Evolutionary conservation across 2,888 invertebrate species (phyloP).

Genomic region (Sarcophaga variegata): DNA sequence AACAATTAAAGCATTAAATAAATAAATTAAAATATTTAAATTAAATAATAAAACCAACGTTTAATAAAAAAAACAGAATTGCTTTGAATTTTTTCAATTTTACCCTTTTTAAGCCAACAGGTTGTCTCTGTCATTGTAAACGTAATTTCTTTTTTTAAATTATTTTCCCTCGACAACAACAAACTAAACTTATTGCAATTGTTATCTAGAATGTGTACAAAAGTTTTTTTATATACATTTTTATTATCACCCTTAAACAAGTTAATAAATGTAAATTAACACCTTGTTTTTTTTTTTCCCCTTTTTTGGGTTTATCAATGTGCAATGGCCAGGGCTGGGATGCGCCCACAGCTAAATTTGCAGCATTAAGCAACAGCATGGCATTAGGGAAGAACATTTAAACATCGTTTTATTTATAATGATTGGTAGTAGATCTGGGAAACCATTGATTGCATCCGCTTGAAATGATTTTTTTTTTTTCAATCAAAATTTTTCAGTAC

Average conservation of each 20-base stretch:
- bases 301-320: background rate
- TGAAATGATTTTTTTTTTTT: too few relatives aligned
- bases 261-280: slow-evolving; percentile 79
- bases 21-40: slow-evolving; percentile 31
- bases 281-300: slow-evolving; percentile 57
- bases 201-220: slow-evolving; percentile 53
- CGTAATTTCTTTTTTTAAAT: too few relatives aligned
- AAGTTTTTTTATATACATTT: slow-evolving; percentile 66
- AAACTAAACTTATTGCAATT: slow-evolving; percentile 56
- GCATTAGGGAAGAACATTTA: slow-evolving; percentile 20
- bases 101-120: slow-evolving; percentile 49
- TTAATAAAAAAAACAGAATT: slow-evolving; percentile 22
- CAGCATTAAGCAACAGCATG: slow-evolving; percentile 39
- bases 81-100: background rate
- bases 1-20: slow-evolving; percentile 16
- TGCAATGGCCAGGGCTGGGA: background rate
- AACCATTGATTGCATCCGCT: too few relatives aligned
- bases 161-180: background rate
- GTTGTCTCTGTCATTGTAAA: slow-evolving; percentile 28
- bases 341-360: slow-evolving; percentile 26
- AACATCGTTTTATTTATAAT: background rate
- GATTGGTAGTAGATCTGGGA: too few relatives aligned
- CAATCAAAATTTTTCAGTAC: too few relatives aligned
- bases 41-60: slow-evolving; percentile 25
- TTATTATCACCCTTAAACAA: slow-evolving; percentile 72